phyloP scores from a whole-genome alignment of 2,113 vertebrate species.

The Myrmophylax atrothorax region DNA sequence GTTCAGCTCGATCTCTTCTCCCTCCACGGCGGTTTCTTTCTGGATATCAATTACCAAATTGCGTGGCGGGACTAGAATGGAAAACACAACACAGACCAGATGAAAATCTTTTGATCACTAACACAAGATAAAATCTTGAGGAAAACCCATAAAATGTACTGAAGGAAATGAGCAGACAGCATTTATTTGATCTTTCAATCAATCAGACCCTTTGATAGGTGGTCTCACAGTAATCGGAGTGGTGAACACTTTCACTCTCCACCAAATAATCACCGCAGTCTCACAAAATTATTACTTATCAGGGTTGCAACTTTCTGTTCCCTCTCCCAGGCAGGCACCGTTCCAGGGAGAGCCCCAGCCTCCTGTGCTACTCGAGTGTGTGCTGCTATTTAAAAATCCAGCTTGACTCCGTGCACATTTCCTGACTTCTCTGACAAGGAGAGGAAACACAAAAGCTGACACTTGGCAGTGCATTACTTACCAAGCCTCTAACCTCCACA shows the following conservation, averaged over 20 bases:
- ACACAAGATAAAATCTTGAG: neutral
- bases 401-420: neutral
- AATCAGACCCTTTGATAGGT: neutral
- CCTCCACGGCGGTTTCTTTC: slow-evolving; percentile 90
- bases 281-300: neutral
- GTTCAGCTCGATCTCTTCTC: slow-evolving; percentile 96
- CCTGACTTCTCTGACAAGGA: slow-evolving; percentile 14
- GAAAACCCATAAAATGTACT: neutral
- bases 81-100: neutral
- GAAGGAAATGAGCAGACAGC: neutral
- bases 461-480: slow-evolving; percentile 25
- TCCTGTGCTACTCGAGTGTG: rapidly evolving
- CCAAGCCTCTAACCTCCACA: neutral
- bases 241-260: neutral
- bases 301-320: neutral
- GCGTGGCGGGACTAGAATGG: slow-evolving; percentile 87
- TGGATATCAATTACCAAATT: slow-evolving; percentile 92
- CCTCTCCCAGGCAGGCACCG: neutral
- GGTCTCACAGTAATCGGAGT: neutral
- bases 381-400: neutral
- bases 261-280: neutral
- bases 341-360: neutral
- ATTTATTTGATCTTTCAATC: neutral
- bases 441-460: slow-evolving; percentile 24
- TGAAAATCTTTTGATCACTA: slow-evolving; percentile 4